Evolutionary conservation across 2,113 vertebrate genomes (phyloP), one percentile per base, ranked within the genome.

Genomic region (Chrysochloris asiatica): DNA sequence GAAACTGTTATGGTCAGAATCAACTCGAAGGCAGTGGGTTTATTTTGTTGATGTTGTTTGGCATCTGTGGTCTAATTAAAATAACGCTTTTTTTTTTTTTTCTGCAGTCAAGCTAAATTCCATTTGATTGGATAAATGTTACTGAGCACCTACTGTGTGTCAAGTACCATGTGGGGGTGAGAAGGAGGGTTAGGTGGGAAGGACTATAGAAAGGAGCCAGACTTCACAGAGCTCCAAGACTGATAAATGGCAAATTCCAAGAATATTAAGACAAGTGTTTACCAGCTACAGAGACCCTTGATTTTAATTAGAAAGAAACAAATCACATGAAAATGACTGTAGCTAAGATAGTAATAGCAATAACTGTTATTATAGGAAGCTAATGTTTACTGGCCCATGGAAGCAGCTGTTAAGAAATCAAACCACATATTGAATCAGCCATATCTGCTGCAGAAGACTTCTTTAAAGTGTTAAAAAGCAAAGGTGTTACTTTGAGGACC

Each of bases 291-390:
- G 33, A 72, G 77, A 80, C 38, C 72, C 86, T 86, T 83, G 93
- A 78, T 90, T 96, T 94, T 93, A 93, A 93, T 93, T 90, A 90
- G 91, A 90, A 93, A 94, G 88, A 86, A 77, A 93, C 71, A 88
- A 95, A 77, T 28, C 76, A 87, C 69, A 94, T 80, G 93, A 90
- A 88, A 84, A 89, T 90, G 11, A 76, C 91, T 30, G 30, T 47
- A 26, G 72, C 89, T 90, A 67, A 95, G 81, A 84, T 76, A 92
- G 45, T 65, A 36, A 63, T 63, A 86, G 38, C 87, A 45, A 43
- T 82, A 83, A 91, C 77, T 45, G n/a, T 71, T 90, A 78, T 86
- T 69, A 91, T 16, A 94, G 81, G 89, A 94, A 83, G 77, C 38
- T 67, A 89, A 73, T 2, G 4, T 33, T 88, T 38, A 73, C 2